Percentiles rank a stretch among this genome's conserved stretches.
Evolutionary conservation across 2,797 vertebrate species (phyloP).

Genomic region (Anguilla obscura): DNA sequence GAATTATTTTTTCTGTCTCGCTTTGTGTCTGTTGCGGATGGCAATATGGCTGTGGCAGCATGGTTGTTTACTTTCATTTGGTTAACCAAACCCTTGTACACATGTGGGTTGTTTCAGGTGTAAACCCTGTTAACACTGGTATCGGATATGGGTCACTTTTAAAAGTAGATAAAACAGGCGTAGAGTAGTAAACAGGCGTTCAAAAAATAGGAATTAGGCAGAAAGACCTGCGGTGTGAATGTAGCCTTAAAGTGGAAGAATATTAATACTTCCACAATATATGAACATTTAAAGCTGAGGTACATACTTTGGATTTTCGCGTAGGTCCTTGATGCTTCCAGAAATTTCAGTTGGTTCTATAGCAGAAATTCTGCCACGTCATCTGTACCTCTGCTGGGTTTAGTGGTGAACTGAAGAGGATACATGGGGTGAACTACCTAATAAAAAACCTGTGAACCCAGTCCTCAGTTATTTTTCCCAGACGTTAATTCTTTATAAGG

Average conservation of each 20-base stretch:
- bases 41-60: too few species aligned
- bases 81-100: too few species aligned
- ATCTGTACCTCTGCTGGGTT: not conserved
- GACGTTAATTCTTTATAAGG: not conserved
- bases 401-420: not conserved
- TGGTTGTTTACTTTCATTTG: too few species aligned
- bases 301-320: not conserved
- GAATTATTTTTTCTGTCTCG: too few species aligned
- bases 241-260: not conserved
- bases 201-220: too few species aligned
- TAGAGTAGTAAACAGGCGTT: too few species aligned
- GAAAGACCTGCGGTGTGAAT: too few species aligned
- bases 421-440: not conserved
- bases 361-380: not conserved
- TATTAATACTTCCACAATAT: not conserved
- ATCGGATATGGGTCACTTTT: too few species aligned
- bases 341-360: not conserved
- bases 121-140: too few species aligned
- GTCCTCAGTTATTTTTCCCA: not conserved
- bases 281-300: not conserved
- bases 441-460: not conserved
- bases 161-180: too few species aligned
- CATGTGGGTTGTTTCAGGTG: too few species aligned
- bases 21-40: too few species aligned
- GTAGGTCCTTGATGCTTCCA: not conserved